phyloP scores from a whole-genome alignment of 2,888 invertebrate species.

The Eilema sororculum region DNA sequence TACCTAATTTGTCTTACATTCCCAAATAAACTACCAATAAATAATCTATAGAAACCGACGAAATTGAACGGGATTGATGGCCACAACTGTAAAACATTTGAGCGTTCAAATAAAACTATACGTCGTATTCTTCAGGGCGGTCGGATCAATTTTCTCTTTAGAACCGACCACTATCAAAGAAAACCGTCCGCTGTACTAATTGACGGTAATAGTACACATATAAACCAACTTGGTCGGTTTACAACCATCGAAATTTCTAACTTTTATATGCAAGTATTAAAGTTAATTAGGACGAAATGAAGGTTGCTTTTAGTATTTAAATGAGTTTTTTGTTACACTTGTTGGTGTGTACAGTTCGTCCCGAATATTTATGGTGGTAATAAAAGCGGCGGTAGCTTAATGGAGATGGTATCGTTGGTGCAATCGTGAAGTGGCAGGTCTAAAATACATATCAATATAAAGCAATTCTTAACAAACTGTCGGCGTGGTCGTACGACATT shows the following conservation, averaged over 20 bases:
- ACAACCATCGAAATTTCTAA: constrained; percentile 48
- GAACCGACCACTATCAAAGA: constrained; percentile 79
- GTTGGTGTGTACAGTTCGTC: constrained; percentile 20
- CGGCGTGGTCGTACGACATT: background rate
- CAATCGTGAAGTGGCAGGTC: constrained; percentile 9
- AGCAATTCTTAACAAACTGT: background rate
- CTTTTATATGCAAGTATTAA: constrained; percentile 45
- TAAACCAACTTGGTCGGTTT: constrained; percentile 58
- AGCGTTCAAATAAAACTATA: constrained; percentile 61
- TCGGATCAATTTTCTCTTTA: constrained; percentile 83
- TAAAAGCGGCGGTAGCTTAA: constrained; percentile 27
- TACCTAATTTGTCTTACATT: constrained; percentile 28
- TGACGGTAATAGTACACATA: constrained; percentile 80
- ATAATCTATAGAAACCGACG: constrained; percentile 41
- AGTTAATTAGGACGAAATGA: constrained; percentile 49
- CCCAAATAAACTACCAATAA: constrained; percentile 35
- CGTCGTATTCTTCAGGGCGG: constrained; percentile 68
- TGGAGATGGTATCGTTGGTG: constrained; percentile 1
- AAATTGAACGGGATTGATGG: constrained; percentile 50
- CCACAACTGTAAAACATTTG: constrained; percentile 42
- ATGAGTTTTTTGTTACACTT: constrained; percentile 43
- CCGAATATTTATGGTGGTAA: constrained; percentile 34
- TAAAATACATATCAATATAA: constrained; percentile 1
- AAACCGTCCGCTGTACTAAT: constrained; percentile 76
- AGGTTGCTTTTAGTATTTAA: constrained; percentile 48